These are phyloP conservation scores for Teleiodes luculella DNA, from an alignment of 2,888 invertebrate genomes.

Conservation along the genomic window DNA sequence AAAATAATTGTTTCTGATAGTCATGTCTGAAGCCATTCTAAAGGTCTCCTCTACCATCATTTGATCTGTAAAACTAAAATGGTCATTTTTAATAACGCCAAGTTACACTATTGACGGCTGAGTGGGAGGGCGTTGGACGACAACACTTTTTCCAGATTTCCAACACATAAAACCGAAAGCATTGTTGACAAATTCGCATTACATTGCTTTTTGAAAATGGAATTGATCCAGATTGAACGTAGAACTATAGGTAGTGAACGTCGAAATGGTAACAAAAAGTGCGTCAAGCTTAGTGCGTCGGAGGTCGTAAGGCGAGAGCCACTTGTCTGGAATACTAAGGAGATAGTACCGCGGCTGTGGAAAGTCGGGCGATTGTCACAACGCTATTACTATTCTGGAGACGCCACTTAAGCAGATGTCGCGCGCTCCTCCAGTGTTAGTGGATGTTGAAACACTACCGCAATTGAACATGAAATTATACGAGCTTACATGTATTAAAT, in stretches of 20 bases:
- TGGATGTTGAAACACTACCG: constrained; percentile 20
- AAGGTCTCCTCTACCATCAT: background rate
- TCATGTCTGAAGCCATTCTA: background rate
- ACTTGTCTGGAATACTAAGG: constrained; percentile 1
- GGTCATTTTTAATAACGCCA: constrained; percentile 18
- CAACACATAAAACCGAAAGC: background rate
- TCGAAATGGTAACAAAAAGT: background rate
- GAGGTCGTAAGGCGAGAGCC: constrained; percentile 8
- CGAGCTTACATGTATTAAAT: no score
- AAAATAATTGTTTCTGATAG: background rate
- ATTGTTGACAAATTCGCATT: background rate
- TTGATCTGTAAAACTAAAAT: constrained; percentile 15
- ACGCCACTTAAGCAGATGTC: constrained; percentile 50
- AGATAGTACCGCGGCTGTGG: constrained; percentile 32
- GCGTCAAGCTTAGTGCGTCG: background rate
- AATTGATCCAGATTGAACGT: background rate
- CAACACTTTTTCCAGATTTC: background rate
- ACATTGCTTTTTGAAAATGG: background rate
- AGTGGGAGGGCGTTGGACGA: constrained; percentile 4
- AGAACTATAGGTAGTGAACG: background rate
- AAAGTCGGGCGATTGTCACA: constrained; percentile 56
- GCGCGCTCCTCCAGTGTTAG: constrained; percentile 32
- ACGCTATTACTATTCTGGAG: constrained; percentile 53
- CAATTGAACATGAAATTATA: no score
- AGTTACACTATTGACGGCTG: constrained; percentile 15